Percentiles rank a stretch among this genome's conserved stretches.
Evolutionary conservation across 2,888 invertebrate genomes (phyloP).

Genomic region (Druceiella hillmani): DNA sequence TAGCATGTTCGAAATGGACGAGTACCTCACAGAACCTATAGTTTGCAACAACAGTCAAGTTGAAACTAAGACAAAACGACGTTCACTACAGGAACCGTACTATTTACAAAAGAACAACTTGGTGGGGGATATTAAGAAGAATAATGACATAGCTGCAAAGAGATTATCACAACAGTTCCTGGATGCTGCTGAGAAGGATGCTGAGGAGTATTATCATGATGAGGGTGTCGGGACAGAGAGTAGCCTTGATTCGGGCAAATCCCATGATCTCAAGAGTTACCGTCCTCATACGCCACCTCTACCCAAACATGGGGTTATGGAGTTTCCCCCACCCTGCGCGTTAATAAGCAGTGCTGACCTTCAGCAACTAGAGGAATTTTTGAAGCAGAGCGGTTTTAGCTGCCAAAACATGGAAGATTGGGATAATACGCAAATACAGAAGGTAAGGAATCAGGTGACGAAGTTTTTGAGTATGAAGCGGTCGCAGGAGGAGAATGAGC

Average conservation of each 20-base stretch:
- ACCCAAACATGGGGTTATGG: constrained; percentile 47
- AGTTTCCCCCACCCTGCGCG: constrained; percentile 47
- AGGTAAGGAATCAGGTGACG: constrained; percentile 64
- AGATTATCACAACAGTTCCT: constrained; percentile 48
- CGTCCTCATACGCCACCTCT: constrained; percentile 50
- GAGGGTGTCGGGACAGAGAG: constrained; percentile 58
- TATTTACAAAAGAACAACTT: constrained; percentile 51
- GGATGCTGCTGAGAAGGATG: constrained; percentile 50
- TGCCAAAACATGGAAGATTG: constrained; percentile 62
- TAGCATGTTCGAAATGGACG: constrained; percentile 75
- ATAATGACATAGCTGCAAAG: constrained; percentile 50
- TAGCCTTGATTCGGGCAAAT: constrained; percentile 55
- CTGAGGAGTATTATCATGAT: constrained; percentile 52
- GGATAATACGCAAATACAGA: constrained; percentile 64
- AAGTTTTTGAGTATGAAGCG: constrained; percentile 66
- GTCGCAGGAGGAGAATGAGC: constrained; percentile 60
- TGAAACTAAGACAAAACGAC: constrained; percentile 56
- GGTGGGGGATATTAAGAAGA: constrained; percentile 40
- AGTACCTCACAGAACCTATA: constrained; percentile 47
- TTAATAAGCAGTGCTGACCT: constrained; percentile 58
- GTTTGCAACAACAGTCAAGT: constrained; percentile 43
- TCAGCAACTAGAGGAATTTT: constrained; percentile 63
- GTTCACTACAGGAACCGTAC: constrained; percentile 72
- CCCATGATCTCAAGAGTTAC: constrained; percentile 45
- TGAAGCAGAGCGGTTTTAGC: constrained; percentile 65